Evolutionary conservation across 1,140 invertebrate genomes (phyloP).

Genomic region (Drosophila aff.): DNA sequence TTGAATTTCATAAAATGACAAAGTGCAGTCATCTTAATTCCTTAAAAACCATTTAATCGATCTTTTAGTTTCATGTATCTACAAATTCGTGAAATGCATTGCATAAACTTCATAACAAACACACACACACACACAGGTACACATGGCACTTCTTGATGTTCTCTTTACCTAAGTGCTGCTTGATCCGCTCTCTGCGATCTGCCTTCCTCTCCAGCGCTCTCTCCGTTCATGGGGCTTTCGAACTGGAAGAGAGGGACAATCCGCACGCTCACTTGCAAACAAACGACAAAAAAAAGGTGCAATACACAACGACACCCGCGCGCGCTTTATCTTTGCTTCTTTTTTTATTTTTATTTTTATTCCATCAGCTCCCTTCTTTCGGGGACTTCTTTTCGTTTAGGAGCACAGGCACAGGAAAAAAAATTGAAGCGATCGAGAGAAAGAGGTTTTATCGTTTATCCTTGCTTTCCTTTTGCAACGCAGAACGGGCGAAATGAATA

Average conservation of each 20-base stretch:
- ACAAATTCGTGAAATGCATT: neutral
- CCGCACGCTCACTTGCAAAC: conserved; percentile 26
- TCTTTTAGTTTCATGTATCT: no score
- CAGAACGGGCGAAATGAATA: conserved; percentile 1
- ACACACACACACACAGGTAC: conserved; percentile 7
- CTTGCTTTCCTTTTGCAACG: conserved; percentile 4
- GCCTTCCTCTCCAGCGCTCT: neutral
- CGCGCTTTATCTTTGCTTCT: conserved; percentile 20
- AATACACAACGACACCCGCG: conserved; percentile 13
- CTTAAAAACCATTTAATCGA: no score
- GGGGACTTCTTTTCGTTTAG: conserved; percentile 7
- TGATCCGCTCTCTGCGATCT: conserved; percentile 11
- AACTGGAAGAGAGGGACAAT: conserved; percentile 2
- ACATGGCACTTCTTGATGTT: conserved; percentile 1
- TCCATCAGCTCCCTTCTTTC: conserved; percentile 11
- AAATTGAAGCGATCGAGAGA: conserved; percentile 12
- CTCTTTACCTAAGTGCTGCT: conserved; percentile 18
- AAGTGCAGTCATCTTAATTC: neutral
- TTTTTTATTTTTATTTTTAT: conserved; percentile 13
- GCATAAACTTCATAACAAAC: neutral
- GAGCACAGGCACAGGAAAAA: conserved; percentile 12
- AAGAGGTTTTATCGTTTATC: conserved; percentile 11
- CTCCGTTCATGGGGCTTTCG: neutral
- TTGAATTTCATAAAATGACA: rapidly evolving
- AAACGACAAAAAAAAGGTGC: conserved; percentile 27